Percentiles rank a stretch among this genome's conserved stretches.
Evolutionary conservation across 2,888 invertebrate species (phyloP).

Genomic region (Anoplius nigerrimus): DNA sequence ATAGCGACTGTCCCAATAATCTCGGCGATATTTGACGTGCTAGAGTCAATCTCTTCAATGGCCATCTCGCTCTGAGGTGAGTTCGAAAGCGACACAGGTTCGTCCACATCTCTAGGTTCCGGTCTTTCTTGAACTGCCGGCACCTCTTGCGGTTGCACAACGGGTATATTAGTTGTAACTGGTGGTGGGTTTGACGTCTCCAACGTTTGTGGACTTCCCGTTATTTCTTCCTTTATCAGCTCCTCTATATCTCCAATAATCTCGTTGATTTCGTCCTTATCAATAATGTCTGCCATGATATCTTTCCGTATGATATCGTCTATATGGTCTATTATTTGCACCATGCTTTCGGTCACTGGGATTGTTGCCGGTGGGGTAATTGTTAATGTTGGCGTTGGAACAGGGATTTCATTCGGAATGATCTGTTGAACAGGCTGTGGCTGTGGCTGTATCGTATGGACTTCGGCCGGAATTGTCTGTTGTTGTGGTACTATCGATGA

Average conservation of each 20-base stretch:
- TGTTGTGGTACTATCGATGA: conserved; percentile 49
- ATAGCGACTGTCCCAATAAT: conserved; percentile 73
- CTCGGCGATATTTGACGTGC: conserved; percentile 77
- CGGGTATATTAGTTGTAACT: conserved; percentile 47
- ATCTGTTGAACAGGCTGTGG: conserved; percentile 28
- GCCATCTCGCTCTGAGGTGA: conserved; percentile 77
- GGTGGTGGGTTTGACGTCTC: conserved; percentile 39
- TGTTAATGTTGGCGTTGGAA: conserved; percentile 31
- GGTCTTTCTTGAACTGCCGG: conserved; percentile 55
- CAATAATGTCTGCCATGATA: conserved; percentile 68
- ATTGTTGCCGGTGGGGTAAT: conserved; percentile 52
- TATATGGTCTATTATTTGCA: conserved; percentile 69
- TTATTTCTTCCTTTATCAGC: conserved; percentile 71
- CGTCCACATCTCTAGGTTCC: conserved; percentile 75
- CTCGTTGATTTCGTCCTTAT: conserved; percentile 73
- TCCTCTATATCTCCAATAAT: conserved; percentile 73
- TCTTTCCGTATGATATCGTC: conserved; percentile 71
- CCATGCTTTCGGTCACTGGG: conserved; percentile 63
- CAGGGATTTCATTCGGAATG: conserved; percentile 40
- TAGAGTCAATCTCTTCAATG: conserved; percentile 77
- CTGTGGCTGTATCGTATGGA: conserved; percentile 40
- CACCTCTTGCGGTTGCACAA: conserved; percentile 48
- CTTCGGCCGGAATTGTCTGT: conserved; percentile 39
- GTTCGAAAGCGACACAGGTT: conserved; percentile 74
- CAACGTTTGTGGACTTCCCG: conserved; percentile 62